Conservation (phyloP, 2,888 invertebrate genomes). For the Litoditis marina region DNA sequence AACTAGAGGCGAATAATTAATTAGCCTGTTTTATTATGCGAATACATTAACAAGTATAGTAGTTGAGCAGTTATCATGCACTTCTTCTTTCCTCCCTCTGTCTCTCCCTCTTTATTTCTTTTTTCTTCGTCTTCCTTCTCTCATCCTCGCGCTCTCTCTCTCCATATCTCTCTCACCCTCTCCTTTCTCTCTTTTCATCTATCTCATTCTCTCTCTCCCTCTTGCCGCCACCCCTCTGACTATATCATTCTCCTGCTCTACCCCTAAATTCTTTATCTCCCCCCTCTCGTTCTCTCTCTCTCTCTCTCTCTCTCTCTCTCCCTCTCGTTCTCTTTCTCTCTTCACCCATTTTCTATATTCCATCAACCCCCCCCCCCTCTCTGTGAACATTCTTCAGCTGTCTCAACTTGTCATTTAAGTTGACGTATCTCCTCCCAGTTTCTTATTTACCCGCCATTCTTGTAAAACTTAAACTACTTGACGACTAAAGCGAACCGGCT, state of each 20-base stretch:
- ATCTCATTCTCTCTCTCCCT: slow-evolving; percentile 1
- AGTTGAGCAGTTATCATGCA: not conserved
- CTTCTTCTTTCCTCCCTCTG: not conserved
- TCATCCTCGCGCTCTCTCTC: not conserved
- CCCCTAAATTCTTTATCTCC: not conserved
- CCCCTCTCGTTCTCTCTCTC: not conserved
- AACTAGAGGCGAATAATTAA: not conserved
- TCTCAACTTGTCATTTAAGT: too few species aligned
- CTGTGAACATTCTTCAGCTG: too few species aligned
- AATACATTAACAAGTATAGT: not conserved
- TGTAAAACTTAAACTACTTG: not conserved
- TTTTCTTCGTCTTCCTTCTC: not conserved
- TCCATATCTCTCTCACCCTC: not conserved
- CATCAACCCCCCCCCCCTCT: not conserved
- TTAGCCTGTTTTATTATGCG: not conserved
- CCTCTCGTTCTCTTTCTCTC: slow-evolving; percentile 21
- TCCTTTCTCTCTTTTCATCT: slow-evolving; percentile 6
- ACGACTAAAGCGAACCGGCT: not conserved
- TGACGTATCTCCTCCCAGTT: too few species aligned
- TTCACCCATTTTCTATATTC: slow-evolving; percentile 2
- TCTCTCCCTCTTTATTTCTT: slow-evolving; percentile 1
- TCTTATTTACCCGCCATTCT: not conserved
- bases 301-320: slow-evolving; percentile 22
- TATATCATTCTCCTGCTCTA: slow-evolving; percentile 1
- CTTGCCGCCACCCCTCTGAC: too few species aligned